Evolutionary conservation across 2,113 vertebrate genomes (phyloP).

Genomic region (Pitta sordida): DNA sequence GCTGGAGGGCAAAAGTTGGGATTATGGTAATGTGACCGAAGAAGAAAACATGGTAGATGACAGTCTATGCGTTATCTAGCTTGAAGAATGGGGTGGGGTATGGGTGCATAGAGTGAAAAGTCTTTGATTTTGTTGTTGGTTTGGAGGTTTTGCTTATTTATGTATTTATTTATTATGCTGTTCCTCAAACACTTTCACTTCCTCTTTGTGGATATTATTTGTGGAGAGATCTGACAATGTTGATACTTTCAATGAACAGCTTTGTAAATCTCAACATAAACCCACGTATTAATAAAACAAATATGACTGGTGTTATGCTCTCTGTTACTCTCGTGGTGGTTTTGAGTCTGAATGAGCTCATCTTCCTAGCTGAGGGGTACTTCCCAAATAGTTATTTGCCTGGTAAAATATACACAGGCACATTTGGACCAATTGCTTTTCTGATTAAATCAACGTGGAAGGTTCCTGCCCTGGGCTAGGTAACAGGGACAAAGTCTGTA

Average conservation of each 20-base stretch:
- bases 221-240: background rate
- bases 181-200: background rate
- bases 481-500: background rate
- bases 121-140: background rate
- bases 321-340: background rate
- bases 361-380: background rate
- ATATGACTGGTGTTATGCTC: background rate
- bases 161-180: background rate
- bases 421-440: background rate
- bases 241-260: background rate
- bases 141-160: background rate
- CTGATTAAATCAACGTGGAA: fast-evolving
- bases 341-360: background rate
- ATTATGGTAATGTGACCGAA: background rate
- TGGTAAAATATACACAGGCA: background rate
- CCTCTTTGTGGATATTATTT: background rate
- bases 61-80: background rate
- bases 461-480: background rate
- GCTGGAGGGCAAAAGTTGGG: background rate
- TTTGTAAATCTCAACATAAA: background rate
- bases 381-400: background rate
- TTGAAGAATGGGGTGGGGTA: background rate
- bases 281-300: background rate
- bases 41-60: background rate
- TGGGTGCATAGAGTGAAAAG: fast-evolving